Evolutionary conservation across 2,797 vertebrate species (phyloP), one percentile per base, ranked within the genome.

Genomic region (Tachyglossus aculeatus): DNA sequence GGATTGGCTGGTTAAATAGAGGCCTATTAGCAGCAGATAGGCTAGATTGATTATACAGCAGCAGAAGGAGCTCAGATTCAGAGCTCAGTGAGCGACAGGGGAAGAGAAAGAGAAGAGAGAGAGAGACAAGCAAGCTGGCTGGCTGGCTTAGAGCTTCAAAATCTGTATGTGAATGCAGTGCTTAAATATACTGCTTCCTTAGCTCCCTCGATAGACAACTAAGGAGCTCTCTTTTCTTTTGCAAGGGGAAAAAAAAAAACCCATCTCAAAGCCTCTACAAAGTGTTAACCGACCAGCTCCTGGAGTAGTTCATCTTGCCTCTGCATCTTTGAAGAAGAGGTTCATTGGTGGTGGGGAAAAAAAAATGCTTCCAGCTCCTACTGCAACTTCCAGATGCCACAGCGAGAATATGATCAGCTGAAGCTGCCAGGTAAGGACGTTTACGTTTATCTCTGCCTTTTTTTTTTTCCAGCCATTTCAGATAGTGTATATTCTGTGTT

Each of bases 1-100:
- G 88, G 94, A 95, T 94, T 89, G 87, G 72, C 89, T 94, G 89
- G 90, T 95, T 94, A 93, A 92, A 92, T 59, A 87, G 89, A 87
- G 79, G 85, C 80, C 90, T 87, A 85, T 93, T 92, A 90, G 88
- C 89, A 89, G 84, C 91, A 92, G 92, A 86, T 83, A 82, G 86
- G 86, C 84, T 88, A 52, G 84, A 92, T 86, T 91, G 90, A 90
- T 93, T 91, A 86, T 66, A 91, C 72, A 80, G 85, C 87, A 80
- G 77, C 63, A 86, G 88, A 72, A 74, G 79, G 83, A 88, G 89
- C 86, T 77, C 57, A 67, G 88, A 41, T 78, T 87, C 81, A 8
- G 86, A 88, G 85, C 86, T 78, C 80, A 87, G 80, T 44, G 75
- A 86, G 85, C 69, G 14, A 79, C 82, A 85, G 90, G 71, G 85